Base-by-base conservation (phyloP, 2,113 vertebrate genomes). In the Malurus alboscapulatus region DNA sequence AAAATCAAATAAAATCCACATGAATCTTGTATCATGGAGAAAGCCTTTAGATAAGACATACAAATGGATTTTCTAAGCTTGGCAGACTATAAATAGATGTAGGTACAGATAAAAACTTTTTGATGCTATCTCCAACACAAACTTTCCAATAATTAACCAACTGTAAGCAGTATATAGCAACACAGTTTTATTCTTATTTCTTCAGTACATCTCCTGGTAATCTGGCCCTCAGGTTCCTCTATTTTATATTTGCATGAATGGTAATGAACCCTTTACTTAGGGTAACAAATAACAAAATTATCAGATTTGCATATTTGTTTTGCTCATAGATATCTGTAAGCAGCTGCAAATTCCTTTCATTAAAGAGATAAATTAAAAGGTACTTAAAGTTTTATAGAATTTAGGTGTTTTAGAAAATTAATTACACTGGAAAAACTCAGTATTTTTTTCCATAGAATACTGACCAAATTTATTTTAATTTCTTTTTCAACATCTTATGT, bases 1-100 rank as follows among this genome's bases (percentile, higher is more conserved):
- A 79, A 92, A 95, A 89, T 59, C 8, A 78, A 80, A 93, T 67
- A 44, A 81, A 95, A 77, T 38, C 53, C 65, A 77, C 27, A 47
- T 29, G 14, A 84, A 45, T 32, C 27, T 75, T 78, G 40, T 38
- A 47, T 42, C 26, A 47, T 11, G 0, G 0, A 65, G 68, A 66
- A 53, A 20, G 8, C 44, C 19, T n/a, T 68, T 40, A 44, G 44
- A 54, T 50, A 57, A 83, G 40, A 84, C 9, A 66, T 4, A 19
- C 3, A 47, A 65, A 69, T 10, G 8, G 34, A 77, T 91, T 69
- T 88, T 38, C n/a, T 87, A 58, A 67, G 4, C 14, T 73, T 74
- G 5, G 42, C 8, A 69, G 45, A 71, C 88, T 84, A 42, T 26
- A 74, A 73, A 42, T 15, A 87, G 47, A 66, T 47, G 22, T 32